A percentile compares a stretch with the other conserved stretches of the same genome.
These are phyloP conservation scores for Pseudonaja textilis DNA, from an alignment of 2,113 vertebrate genomes.

Conservation along the genomic window DNA sequence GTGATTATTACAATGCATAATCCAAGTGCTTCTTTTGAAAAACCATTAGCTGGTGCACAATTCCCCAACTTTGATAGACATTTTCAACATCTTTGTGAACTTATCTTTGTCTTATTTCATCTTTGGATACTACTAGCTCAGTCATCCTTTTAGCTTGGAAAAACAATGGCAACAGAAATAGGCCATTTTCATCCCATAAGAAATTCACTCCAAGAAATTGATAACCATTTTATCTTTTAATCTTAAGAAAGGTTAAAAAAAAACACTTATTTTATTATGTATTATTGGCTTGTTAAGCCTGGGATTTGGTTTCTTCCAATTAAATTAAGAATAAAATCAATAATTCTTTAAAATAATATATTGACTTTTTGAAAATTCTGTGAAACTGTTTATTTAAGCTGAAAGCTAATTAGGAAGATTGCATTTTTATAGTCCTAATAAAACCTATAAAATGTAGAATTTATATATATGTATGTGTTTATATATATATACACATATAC, in stretches of 20 bases:
- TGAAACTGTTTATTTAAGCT: neutral
- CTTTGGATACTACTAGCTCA: neutral
- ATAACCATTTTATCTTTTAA: neutral
- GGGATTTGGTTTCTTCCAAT: neutral
- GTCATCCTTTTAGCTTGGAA: neutral
- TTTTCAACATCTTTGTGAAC: neutral
- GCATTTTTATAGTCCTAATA: neutral
- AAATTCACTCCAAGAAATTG: neutral
- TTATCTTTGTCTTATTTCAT: neutral
- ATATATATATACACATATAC: neutral
- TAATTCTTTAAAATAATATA: neutral
- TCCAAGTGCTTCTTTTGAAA: neutral
- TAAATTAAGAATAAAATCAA: neutral
- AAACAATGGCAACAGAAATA: neutral
- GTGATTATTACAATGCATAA: neutral
- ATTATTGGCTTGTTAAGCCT: neutral
- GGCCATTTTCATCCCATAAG: neutral
- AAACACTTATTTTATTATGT: neutral
- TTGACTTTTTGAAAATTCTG: neutral
- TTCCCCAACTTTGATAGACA: neutral
- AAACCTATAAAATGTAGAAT: neutral
- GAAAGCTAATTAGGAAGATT: neutral
- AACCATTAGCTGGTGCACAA: neutral
- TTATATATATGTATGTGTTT: neutral
- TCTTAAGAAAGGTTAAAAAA: neutral